Percentiles rank a stretch among this genome's conserved stretches.
Conservation (phyloP, 2,113 vertebrate species). For the Phocoena sinus region DNA sequence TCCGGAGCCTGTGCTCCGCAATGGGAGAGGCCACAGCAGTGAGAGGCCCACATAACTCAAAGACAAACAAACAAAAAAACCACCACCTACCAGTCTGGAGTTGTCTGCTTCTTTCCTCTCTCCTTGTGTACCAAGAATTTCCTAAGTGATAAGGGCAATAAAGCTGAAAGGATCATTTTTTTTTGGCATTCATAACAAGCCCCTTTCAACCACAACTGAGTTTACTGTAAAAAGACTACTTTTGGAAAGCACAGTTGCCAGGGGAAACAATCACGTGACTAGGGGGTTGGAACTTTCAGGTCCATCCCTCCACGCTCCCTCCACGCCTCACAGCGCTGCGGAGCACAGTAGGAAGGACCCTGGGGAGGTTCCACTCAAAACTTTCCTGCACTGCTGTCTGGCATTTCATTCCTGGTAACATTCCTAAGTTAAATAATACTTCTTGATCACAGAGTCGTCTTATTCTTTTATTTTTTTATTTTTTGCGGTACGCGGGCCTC, state of each 20-base stretch:
- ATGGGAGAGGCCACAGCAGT: too few species aligned
- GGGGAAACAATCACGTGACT: background rate
- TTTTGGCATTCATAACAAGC: background rate
- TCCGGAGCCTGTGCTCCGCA: too few species aligned
- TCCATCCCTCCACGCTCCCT: fast-evolving
- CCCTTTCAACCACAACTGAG: background rate
- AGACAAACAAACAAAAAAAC: background rate
- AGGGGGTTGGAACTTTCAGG: background rate
- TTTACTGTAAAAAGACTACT: background rate
- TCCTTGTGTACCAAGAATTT: background rate
- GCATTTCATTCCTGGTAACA: background rate
- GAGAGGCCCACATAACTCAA: too few species aligned
- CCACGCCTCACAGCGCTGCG: too few species aligned
- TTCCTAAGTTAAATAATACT: background rate
- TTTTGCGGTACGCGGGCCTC: too few species aligned
- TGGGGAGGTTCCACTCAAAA: background rate
- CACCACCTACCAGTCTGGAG: background rate
- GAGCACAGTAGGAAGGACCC: background rate
- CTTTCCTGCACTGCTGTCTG: background rate
- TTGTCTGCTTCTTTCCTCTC: background rate
- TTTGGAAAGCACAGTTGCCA: background rate
- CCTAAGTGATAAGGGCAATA: background rate
- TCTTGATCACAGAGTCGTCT: background rate
- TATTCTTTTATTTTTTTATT: background rate
- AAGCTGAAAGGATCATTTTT: background rate